Conservation (phyloP, 2,888 invertebrate genomes). For the Leuctra nigra region DNA sequence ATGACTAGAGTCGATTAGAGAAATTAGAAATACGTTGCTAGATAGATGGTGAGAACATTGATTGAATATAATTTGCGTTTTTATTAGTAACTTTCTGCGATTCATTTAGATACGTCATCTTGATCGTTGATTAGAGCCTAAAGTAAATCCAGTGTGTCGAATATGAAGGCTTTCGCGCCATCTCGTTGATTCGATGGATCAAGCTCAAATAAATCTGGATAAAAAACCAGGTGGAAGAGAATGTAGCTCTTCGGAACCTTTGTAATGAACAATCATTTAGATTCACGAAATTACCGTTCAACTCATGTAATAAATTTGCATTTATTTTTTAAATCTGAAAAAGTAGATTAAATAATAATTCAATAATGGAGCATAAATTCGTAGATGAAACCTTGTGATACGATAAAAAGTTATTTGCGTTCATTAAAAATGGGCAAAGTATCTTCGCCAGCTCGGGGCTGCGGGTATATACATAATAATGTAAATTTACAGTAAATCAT, state of each 20-base stretch:
- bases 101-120: too few relatives aligned
- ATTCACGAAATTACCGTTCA: background rate
- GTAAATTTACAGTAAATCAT: conserved; percentile 18
- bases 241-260: too few relatives aligned
- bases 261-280: too few relatives aligned
- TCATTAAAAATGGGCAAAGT: conserved; percentile 8
- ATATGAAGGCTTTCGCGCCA: too few relatives aligned
- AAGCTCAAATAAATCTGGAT: too few relatives aligned
- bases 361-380: conserved; percentile 13
- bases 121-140: too few relatives aligned
- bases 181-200: too few relatives aligned
- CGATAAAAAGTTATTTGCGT: conserved; percentile 13
- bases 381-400: background rate
- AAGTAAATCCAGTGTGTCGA: too few relatives aligned
- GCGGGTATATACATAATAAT: conserved; percentile 5
- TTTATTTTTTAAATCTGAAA: conserved; percentile 3
- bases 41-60: background rate
- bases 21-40: background rate
- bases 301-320: background rate
- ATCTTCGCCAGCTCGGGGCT: background rate
- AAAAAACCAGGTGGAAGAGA: too few relatives aligned
- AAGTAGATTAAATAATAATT: conserved; percentile 15
- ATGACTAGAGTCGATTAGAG: background rate
- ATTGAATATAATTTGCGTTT: too few relatives aligned
- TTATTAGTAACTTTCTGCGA: too few relatives aligned